Base-by-base conservation (phyloP, 2,888 invertebrate species). In the Aporophyla lueneburgensis region DNA sequence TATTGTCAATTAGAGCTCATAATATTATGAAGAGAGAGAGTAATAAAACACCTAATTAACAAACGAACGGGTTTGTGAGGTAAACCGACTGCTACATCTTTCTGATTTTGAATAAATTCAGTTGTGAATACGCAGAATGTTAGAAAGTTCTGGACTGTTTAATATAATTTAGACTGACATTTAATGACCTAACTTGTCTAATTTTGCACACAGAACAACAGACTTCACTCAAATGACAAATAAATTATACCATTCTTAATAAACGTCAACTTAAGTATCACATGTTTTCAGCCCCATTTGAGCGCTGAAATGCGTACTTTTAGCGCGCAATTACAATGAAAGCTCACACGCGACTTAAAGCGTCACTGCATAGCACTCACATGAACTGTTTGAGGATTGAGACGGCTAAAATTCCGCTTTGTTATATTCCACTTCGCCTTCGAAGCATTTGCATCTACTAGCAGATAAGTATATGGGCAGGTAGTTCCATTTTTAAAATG, bases 281-380 rank as follows among this genome's bases (percentile, higher is more conserved):
- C 46, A 58, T 67, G 43, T 82, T 61, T 66, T 53, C 56, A 74
- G 71, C 43, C 24, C 49, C 59, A 71, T 71, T 80, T 81, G 67
- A 59, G 58, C 69, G 65, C 62, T 51, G 19, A 71, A 82, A 72
- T 76, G 61, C 71, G 71, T 65, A 80, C 78, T 67, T 80, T 85
- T 73, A 81, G 70, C 59, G 16, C 69, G 76, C 86, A 85, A 87
- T 86, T 87, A 87, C 62, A 81, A 79, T 84, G 79, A 86, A 84
- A 86, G 80, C 87, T 80, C 70, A 82, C 76, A 62, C 61, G 66
- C 53, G 63, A 67, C 71, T 74, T 40, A 51, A 70, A 74, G 19
- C 71, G 63, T 54, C 56, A 67, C 73, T 58, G 21, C 67, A 66
- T 75, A 73, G 62, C 81, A 67, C 70, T 77, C 65, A 69, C 61